Base-by-base conservation (phyloP, 2,797 vertebrate species). In the Notamacropus eugenii region DNA sequence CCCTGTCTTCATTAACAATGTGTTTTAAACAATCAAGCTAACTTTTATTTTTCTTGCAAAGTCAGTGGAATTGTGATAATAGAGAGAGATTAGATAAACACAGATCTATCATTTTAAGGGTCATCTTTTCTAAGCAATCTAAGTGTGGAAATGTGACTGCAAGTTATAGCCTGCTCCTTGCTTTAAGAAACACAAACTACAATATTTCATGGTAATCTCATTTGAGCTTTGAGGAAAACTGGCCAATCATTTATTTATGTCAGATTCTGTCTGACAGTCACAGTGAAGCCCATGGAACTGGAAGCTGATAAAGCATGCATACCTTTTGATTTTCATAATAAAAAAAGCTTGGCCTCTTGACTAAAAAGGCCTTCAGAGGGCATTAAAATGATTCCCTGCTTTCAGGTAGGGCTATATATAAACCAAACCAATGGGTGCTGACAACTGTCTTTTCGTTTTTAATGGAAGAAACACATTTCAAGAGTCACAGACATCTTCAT, bases 1-100 rank as follows among this genome's bases (percentile, higher is more conserved):
- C 74, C 40, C 50, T 87, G 40, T 87, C 74, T 87, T 50, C 24
- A 50, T 87, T 27, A 87, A 82, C 74, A 82, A 10, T 46, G 9
- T 46, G 6, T 34, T 29, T 54, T 13, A 34, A 91, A 29, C 13
- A 55, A 55, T 34, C 55, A 13, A 91, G 90, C 28, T 34, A 31
- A 90, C 90, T 54, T 91, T 54, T 55, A 91, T 91, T 91, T 91
- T 54, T n/a, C 28, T 91, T 91, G 90, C 52, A 91, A 55, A 91
- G 90, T 31, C 19, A 91, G 8, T n/a, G 22, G 52, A 55, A 54
- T 34, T 34, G 54, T 55, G 34, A 91, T 91, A 91, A 54, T 27
- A 50, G 31, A 46, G 31, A 67, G 62, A 67, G 74, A 87, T 50
- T 11, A 87, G 74, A 87, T 87, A 24, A 82, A 87, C 28, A 34